Evolutionary conservation across 2,113 vertebrate species (phyloP).

Genomic region (Petaurus breviceps): DNA sequence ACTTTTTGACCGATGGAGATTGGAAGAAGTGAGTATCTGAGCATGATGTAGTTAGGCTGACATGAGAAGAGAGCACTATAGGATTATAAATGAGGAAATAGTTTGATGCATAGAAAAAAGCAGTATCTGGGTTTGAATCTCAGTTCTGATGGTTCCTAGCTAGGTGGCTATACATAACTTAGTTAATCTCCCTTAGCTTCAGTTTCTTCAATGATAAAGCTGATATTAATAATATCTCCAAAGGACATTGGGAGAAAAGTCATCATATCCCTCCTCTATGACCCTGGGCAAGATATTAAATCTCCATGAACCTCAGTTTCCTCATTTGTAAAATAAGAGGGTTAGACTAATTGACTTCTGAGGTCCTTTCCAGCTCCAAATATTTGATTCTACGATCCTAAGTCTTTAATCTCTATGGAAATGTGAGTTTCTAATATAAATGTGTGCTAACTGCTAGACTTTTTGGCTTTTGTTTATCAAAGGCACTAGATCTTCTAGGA

Average conservation of each 20-base stretch:
- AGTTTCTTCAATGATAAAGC: background rate
- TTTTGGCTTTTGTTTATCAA: background rate
- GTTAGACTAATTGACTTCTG: background rate
- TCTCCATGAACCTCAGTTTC: background rate
- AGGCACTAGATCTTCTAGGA: background rate
- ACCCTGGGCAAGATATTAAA: background rate
- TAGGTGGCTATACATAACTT: background rate
- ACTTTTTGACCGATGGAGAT: constrained; percentile 97
- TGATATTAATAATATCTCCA: background rate
- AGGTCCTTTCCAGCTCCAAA: background rate
- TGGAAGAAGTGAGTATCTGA: constrained; percentile 93
- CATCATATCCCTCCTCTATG: background rate
- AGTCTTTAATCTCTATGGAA: background rate
- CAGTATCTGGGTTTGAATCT: background rate
- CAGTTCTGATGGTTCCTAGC: background rate
- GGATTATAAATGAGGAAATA: background rate
- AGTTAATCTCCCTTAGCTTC: background rate
- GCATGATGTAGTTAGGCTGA: background rate
- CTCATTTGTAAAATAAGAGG: background rate
- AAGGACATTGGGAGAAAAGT: background rate
- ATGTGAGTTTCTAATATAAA: background rate
- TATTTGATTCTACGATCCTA: background rate
- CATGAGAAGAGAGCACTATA: background rate
- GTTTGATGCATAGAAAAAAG: background rate
- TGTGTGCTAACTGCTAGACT: background rate